Conservation (phyloP, 2,797 vertebrate genomes). For the Molothrus aeneus region DNA sequence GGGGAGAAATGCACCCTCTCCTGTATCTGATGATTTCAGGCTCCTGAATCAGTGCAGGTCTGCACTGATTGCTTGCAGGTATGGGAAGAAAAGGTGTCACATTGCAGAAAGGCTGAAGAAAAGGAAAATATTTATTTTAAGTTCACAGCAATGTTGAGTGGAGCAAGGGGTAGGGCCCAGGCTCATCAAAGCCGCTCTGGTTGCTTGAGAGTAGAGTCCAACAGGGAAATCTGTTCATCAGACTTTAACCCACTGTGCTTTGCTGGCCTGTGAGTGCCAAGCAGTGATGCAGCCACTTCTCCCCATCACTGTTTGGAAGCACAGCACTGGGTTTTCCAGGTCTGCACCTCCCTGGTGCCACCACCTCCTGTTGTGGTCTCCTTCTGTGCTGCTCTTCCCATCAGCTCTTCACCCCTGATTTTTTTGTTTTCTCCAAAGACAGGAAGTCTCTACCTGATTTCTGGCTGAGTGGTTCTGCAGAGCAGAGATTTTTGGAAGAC, state of each 20-base stretch:
- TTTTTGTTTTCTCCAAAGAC: no score
- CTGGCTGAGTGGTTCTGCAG: no score
- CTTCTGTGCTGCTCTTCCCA: not conserved
- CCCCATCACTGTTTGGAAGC: not conserved
- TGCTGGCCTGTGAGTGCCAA: not conserved
- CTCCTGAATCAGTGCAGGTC: not conserved
- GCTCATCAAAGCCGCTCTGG: not conserved
- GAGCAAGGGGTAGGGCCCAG: not conserved
- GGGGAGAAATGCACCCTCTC: accelerated
- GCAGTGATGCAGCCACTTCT: not conserved
- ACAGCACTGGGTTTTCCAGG: not conserved
- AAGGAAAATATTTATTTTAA: not conserved
- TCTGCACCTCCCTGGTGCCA: not conserved
- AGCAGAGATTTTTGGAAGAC: no score
- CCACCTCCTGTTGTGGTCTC: not conserved
- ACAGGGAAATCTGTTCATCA: not conserved
- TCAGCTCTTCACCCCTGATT: not conserved
- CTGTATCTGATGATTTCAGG: not conserved
- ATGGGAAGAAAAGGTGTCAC: not conserved
- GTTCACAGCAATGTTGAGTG: not conserved
- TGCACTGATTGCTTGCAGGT: not conserved
- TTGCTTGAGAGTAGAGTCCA: not conserved
- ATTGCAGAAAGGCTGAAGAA: not conserved
- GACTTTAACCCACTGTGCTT: accelerated
- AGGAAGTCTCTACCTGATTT: no score